These are phyloP conservation scores for Argyresthia goedartella DNA, from an alignment of 2,888 invertebrate species.

Conservation along the genomic window DNA sequence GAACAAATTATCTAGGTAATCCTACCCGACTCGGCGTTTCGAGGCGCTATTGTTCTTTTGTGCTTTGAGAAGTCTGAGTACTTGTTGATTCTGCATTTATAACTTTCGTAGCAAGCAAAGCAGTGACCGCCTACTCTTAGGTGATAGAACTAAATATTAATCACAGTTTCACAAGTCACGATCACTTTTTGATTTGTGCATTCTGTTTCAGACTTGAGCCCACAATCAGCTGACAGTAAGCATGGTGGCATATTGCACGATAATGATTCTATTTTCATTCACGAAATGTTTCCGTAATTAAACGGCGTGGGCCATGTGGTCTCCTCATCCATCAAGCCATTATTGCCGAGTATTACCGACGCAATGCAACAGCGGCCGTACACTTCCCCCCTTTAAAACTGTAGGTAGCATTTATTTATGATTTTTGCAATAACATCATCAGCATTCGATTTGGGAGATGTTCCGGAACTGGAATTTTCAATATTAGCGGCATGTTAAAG, in stretches of 20 bases:
- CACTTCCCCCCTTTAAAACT: not conserved
- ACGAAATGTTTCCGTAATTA: slow-evolving; percentile 28
- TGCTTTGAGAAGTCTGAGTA: not conserved
- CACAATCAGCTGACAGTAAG: not conserved
- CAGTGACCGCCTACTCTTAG: not conserved
- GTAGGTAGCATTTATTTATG: not conserved
- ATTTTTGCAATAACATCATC: not conserved
- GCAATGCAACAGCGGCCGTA: not conserved
- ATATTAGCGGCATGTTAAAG: slow-evolving; percentile 9
- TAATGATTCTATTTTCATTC: slow-evolving; percentile 18
- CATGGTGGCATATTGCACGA: slow-evolving; percentile 3
- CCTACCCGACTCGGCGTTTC: not conserved
- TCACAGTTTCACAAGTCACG: not conserved
- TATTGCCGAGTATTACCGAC: not conserved
- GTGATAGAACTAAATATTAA: not conserved
- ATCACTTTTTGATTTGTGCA: no score
- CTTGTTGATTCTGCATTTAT: not conserved
- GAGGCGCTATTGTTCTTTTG: not conserved
- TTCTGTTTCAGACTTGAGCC: no score
- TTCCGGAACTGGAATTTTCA: not conserved
- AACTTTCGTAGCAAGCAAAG: not conserved
- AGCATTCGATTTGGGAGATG: no score
- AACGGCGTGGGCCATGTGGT: slow-evolving; percentile 11
- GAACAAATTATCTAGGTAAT: slow-evolving; percentile 1
- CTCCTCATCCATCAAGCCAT: not conserved